These are phyloP conservation scores for Festucalex cinctus DNA, from an alignment of 2,113 vertebrate species.

Conservation along the genomic window DNA sequence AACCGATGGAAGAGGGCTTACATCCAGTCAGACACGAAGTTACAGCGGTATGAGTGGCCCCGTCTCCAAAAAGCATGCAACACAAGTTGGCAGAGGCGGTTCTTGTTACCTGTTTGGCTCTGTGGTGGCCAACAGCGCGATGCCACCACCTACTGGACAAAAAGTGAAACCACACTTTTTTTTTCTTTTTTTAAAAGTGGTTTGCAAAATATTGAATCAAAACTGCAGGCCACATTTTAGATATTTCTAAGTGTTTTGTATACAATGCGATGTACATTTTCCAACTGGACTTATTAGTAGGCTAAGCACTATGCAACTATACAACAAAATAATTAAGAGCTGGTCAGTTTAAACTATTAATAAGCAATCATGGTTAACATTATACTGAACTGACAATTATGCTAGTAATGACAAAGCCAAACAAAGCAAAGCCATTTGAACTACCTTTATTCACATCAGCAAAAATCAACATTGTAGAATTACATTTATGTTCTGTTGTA, in stretches of 20 bases:
- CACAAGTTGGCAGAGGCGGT: conserved; percentile 54
- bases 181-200: neutral
- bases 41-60: conserved; percentile 21
- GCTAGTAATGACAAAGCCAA: neutral
- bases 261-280: too few relatives aligned
- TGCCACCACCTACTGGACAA: conserved; percentile 49
- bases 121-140: accelerated
- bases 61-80: conserved; percentile 26
- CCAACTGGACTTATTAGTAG: too few relatives aligned
- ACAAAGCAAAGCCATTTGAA: neutral
- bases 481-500: too few relatives aligned
- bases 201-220: neutral
- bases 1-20: neutral
- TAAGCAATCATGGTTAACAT: neutral
- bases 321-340: too few relatives aligned
- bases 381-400: neutral
- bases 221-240: neutral
- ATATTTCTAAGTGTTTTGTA: too few relatives aligned
- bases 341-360: too few relatives aligned
- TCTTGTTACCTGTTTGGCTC: conserved; percentile 38
- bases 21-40: conserved; percentile 25
- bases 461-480: neutral
- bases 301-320: too few relatives aligned
- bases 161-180: neutral
- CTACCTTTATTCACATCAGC: neutral